phyloP scores from a whole-genome alignment of 2,888 invertebrate genomes.

The Nemotelus nigrinus region DNA sequence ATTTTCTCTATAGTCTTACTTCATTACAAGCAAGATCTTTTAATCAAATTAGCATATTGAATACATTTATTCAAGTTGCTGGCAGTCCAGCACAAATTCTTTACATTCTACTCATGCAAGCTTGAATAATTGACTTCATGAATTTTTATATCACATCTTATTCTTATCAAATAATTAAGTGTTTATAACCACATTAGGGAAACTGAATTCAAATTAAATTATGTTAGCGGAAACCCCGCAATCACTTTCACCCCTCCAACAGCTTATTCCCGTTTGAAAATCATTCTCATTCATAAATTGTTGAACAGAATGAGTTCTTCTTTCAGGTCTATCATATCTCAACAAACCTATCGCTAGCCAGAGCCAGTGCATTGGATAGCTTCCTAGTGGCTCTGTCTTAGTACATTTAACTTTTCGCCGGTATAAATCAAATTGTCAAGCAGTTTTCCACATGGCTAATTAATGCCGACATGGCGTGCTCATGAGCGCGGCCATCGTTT shows the following conservation, averaged over 20 bases:
- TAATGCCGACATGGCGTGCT: constrained; percentile 43
- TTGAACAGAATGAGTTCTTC: not conserved
- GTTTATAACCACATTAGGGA: constrained; percentile 14
- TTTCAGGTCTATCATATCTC: too few species aligned
- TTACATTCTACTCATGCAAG: too few species aligned
- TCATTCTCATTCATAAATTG: constrained; percentile 38
- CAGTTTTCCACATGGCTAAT: constrained; percentile 42
- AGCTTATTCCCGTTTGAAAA: not conserved
- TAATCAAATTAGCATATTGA: too few species aligned
- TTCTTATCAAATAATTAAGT: constrained; percentile 7
- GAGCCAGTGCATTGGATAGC: not conserved
- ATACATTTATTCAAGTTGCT: too few species aligned
- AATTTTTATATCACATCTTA: too few species aligned
- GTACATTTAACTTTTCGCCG: constrained; percentile 24
- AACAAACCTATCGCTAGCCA: too few species aligned
- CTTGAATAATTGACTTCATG: too few species aligned
- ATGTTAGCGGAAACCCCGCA: not conserved
- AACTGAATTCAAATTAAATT: not conserved
- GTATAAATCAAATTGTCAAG: constrained; percentile 43
- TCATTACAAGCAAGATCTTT: too few species aligned
- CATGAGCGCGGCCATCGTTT: constrained; percentile 40
- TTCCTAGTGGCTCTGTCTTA: not conserved
- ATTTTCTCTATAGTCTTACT: too few species aligned
- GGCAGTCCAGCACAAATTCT: too few species aligned
- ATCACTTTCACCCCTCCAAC: not conserved